Evolutionary conservation across 1,140 invertebrate genomes (phyloP).

Genomic region (Cyclina sinensis): DNA sequence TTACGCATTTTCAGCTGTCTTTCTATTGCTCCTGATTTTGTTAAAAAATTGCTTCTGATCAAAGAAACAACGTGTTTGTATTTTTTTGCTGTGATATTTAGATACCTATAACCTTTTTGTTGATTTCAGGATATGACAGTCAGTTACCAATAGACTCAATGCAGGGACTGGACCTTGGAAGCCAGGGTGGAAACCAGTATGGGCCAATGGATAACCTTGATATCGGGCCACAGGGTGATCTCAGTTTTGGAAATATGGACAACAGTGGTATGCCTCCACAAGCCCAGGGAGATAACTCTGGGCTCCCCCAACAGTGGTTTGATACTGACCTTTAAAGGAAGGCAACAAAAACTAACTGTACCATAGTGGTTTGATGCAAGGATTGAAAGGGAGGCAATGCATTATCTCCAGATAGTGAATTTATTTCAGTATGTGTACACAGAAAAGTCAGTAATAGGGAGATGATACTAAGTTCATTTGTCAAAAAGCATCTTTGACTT

Average conservation of each 20-base stretch:
- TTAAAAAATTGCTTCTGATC: too few species aligned
- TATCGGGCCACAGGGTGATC: conserved; percentile 90
- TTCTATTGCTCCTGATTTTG: too few species aligned
- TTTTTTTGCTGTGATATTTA: too few species aligned
- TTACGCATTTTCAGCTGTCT: too few species aligned
- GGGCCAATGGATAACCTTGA: conserved; percentile 93
- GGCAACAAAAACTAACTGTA: too few species aligned
- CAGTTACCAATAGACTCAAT: conserved; percentile 98
- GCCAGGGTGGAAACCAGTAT: conserved; percentile 89
- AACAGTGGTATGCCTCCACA: conserved; percentile 91
- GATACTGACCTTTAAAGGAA: conserved; percentile 95
- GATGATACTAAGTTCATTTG: background rate
- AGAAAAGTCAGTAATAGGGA: background rate
- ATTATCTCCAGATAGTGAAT: background rate
- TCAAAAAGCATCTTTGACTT: background rate
- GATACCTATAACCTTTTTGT: too few species aligned
- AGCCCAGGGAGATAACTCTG: conserved; percentile 92
- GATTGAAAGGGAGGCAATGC: conserved; percentile 89
- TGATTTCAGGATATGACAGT: conserved; percentile 93
- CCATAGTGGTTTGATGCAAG: conserved; percentile 96
- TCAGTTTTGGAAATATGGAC: conserved; percentile 94
- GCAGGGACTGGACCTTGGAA: conserved; percentile 97
- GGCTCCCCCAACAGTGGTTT: conserved; percentile 94
- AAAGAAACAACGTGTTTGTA: too few species aligned
- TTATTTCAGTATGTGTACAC: background rate